Evolutionary conservation across 1,140 invertebrate genomes (phyloP).

Genomic region (Physella acuta): DNA sequence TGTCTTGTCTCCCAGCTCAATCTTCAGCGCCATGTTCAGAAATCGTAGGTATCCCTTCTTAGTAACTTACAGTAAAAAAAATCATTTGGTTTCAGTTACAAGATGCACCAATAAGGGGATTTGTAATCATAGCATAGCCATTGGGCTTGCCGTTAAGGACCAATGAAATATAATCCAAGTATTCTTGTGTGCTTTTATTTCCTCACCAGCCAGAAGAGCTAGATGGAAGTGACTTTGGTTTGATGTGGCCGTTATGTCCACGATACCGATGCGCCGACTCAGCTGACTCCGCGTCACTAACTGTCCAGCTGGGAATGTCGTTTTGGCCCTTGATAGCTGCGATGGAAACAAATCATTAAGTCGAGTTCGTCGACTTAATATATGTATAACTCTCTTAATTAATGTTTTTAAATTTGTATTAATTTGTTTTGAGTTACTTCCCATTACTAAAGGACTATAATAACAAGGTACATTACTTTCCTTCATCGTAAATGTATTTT

Average conservation of each 20-base stretch:
- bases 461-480: neutral
- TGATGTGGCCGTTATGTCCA: neutral
- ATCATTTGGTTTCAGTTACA: too few species aligned
- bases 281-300: neutral
- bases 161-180: too few species aligned
- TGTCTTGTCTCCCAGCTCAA: too few species aligned
- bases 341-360: neutral
- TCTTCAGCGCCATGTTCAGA: too few species aligned
- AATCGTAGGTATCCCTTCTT: too few species aligned
- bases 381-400: neutral
- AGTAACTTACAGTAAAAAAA: too few species aligned
- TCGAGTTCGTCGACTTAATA: neutral
- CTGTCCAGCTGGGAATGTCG: neutral
- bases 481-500: neutral
- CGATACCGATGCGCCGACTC: neutral
- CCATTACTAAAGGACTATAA: neutral
- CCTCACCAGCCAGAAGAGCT: constrained; percentile 2
- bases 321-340: neutral
- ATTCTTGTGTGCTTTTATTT: too few species aligned
- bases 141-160: too few species aligned
- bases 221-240: neutral
- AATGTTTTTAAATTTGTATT: neutral
- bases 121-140: too few species aligned
- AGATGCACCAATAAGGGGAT: too few species aligned
- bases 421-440: neutral